Percentiles rank a stretch among this genome's conserved stretches.
phyloP scores from a whole-genome alignment of 2,113 vertebrate genomes.

The Pteruthius melanotis region DNA sequence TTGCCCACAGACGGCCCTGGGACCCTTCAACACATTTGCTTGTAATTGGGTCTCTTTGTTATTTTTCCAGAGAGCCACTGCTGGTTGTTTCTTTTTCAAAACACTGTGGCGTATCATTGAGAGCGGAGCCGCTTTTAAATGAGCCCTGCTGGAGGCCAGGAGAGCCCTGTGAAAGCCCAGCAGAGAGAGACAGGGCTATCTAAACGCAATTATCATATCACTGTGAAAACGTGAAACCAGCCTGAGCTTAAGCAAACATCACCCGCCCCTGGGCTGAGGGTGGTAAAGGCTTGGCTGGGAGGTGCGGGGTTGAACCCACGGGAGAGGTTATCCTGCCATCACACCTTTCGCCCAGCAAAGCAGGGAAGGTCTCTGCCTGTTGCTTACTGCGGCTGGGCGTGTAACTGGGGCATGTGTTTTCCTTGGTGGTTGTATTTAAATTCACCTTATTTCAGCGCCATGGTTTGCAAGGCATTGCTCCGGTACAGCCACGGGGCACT shows the following conservation, averaged over 20 bases:
- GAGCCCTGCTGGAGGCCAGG: conserved; percentile 65
- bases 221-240: conserved; percentile 66
- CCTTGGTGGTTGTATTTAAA: background rate
- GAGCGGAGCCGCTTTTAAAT: conserved; percentile 67
- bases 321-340: background rate
- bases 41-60: conserved; percentile 73
- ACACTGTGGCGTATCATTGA: conserved; percentile 61
- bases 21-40: conserved; percentile 70
- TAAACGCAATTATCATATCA: conserved; percentile 76
- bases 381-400: accelerated
- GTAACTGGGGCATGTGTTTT: background rate
- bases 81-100: conserved; percentile 64
- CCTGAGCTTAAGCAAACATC: conserved; percentile 70
- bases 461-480: background rate
- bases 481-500: background rate
- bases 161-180: conserved; percentile 57
- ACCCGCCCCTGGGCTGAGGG: conserved; percentile 38
- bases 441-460: background rate
- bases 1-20: conserved; percentile 61
- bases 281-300: conserved; percentile 12
- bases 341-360: background rate
- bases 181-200: conserved; percentile 64
- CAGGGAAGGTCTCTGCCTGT: background rate
- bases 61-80: conserved; percentile 63
- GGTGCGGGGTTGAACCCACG: background rate